A percentile compares a stretch with the other conserved stretches of the same genome.
phyloP scores from a whole-genome alignment of 2,888 invertebrate genomes.

The Campoplex nolae region DNA sequence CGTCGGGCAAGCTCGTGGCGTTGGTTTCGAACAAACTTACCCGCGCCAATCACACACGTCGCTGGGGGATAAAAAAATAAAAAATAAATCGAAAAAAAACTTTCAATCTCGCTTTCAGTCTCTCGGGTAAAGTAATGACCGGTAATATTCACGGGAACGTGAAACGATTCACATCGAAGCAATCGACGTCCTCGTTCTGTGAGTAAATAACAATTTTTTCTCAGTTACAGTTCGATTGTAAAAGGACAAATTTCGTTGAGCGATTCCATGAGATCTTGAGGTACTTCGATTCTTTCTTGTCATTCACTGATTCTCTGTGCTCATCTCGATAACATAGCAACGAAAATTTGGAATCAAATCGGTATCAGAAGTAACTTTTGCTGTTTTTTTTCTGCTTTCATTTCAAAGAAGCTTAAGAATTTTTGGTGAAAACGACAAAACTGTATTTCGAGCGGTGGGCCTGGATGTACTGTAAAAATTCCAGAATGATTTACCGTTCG shows the following conservation, averaged over 20 bases:
- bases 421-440: neutral
- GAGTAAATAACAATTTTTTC: neutral
- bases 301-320: neutral
- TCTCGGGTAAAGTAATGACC: neutral
- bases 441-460: neutral
- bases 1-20: slow-evolving; percentile 44
- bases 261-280: neutral
- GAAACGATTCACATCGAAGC: slow-evolving; percentile 20
- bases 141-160: neutral
- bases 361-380: neutral
- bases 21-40: slow-evolving; percentile 6
- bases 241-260: neutral
- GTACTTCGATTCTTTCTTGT: neutral
- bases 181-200: slow-evolving; percentile 1
- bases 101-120: slow-evolving; percentile 22
- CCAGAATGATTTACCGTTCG: neutral
- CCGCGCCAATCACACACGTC: slow-evolving; percentile 3
- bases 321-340: neutral
- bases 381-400: neutral
- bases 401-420: neutral
- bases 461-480: neutral
- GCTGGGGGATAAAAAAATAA: neutral
- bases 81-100: neutral
- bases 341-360: neutral
- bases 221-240: neutral